Conservation (phyloP, 2,113 vertebrate genomes). For the Candoia aspera region DNA sequence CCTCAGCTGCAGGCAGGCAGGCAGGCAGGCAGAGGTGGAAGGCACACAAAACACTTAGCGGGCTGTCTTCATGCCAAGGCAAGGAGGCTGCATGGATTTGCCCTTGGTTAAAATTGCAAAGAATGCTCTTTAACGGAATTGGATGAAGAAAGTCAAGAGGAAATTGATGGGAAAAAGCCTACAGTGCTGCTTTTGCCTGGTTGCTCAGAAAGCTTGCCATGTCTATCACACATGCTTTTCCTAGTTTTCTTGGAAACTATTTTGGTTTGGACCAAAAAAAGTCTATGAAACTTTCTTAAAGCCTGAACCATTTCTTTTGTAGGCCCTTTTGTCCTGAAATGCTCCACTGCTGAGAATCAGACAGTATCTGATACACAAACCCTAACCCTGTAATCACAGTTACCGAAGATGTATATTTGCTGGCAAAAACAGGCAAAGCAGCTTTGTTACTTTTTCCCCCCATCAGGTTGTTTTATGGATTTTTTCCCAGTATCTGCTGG, state of each 20-base stretch:
- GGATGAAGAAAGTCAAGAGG: neutral
- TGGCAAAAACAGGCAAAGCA: neutral
- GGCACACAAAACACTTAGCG: neutral
- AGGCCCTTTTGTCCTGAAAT: neutral
- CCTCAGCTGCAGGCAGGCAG: neutral
- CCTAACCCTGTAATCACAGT: neutral
- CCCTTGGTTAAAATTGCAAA: neutral
- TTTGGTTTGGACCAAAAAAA: neutral
- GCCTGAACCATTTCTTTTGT: neutral
- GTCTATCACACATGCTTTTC: neutral
- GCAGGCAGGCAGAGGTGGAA: neutral
- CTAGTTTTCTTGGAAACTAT: neutral
- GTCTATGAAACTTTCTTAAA: neutral
- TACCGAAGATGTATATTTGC: neutral
- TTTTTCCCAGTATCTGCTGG: neutral
- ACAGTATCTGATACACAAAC: neutral
- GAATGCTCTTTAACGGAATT: neutral
- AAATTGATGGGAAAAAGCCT: neutral
- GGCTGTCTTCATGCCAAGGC: neutral
- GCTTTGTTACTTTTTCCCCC: neutral
- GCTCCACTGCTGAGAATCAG: neutral
- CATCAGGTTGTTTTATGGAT: neutral
- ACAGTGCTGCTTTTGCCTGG: neutral
- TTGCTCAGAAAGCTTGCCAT: neutral
- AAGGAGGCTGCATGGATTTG: neutral